Evolutionary conservation across 2,113 vertebrate species (phyloP).

Genomic region (Oceanodroma tethys): DNA sequence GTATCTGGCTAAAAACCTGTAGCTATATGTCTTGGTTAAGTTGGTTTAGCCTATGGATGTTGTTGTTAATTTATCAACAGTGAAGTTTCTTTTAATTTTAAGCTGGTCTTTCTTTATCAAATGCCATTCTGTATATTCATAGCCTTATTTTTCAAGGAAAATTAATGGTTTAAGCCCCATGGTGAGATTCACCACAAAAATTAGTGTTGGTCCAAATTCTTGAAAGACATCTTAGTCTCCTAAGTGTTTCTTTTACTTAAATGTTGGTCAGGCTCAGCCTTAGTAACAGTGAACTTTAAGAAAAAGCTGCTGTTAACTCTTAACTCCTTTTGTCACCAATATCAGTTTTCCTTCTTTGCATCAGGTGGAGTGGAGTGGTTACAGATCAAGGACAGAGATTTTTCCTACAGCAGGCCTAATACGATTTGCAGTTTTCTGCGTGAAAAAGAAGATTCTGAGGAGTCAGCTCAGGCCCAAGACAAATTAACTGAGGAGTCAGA

Average conservation of each 20-base stretch:
- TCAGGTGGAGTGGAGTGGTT: slow-evolving; percentile 78
- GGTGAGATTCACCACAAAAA: background rate
- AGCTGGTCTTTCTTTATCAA: background rate
- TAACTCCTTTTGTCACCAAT: background rate
- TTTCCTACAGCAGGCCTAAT: slow-evolving; percentile 71
- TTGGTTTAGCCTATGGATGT: background rate
- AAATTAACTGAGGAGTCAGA: slow-evolving; percentile 68
- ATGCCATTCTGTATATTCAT: background rate
- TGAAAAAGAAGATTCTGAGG: slow-evolving; percentile 74
- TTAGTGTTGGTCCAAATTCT: background rate
- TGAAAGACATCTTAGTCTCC: background rate
- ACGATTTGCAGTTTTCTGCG: slow-evolving; percentile 75
- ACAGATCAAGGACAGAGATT: slow-evolving; percentile 78
- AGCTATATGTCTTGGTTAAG: background rate
- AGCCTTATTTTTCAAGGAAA: background rate
- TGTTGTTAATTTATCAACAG: background rate
- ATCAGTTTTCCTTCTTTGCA: background rate
- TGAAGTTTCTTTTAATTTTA: background rate
- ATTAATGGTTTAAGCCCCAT: background rate
- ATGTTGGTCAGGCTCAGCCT: background rate
- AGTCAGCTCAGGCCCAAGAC: slow-evolving; percentile 47
- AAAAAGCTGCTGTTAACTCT: background rate
- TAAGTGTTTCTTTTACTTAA: background rate
- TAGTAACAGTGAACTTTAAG: background rate
- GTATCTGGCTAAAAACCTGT: background rate